phyloP scores from a whole-genome alignment of 2,113 vertebrate species.

The Tretioscincus oriximinensis region DNA sequence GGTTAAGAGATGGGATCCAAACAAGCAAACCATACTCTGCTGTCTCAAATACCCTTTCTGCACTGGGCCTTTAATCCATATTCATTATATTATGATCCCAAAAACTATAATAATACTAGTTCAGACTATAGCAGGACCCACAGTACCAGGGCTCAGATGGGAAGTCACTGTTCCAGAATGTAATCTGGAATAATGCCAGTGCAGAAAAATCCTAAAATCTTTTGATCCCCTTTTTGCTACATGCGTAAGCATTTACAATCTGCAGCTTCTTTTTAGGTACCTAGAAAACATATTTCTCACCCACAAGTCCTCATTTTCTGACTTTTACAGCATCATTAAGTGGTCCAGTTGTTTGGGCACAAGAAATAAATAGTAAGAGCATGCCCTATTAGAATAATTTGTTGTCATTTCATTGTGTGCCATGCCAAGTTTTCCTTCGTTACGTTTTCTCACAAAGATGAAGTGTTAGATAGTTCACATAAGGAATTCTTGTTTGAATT shows the following conservation, averaged over 20 bases:
- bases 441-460: conserved; percentile 45
- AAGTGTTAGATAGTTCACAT: conserved; percentile 50
- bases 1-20: too few relatives aligned
- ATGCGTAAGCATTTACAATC: neutral
- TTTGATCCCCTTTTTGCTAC: too few relatives aligned
- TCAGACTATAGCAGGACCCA: too few relatives aligned
- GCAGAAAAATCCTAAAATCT: too few relatives aligned
- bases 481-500: conserved; percentile 19
- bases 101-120: too few relatives aligned
- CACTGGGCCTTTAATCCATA: too few relatives aligned
- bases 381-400: neutral
- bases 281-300: neutral
- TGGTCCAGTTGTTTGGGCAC: neutral
- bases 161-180: too few relatives aligned
- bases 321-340: neutral
- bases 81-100: too few relatives aligned
- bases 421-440: neutral
- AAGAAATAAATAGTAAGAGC: neutral
- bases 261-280: neutral
- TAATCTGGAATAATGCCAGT: too few relatives aligned
- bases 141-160: too few relatives aligned
- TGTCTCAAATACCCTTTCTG: too few relatives aligned
- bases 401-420: neutral
- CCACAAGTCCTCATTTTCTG: neutral
- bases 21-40: too few relatives aligned